Conservation (phyloP, 2,888 invertebrate genomes). For the Philereme transversata region DNA sequence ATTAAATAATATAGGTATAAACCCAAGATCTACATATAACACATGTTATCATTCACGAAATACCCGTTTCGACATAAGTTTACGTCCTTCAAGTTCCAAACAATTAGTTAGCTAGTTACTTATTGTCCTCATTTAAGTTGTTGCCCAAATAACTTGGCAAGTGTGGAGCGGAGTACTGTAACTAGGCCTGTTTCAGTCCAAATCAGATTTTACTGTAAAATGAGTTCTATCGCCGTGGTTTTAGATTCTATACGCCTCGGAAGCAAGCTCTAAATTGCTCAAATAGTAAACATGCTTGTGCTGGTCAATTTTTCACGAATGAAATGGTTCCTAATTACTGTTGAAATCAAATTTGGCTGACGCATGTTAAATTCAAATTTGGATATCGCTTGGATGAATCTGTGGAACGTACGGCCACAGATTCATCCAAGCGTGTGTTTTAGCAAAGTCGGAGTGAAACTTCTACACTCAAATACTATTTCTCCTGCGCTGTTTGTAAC, state of each 20-base stretch:
- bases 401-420: too few relatives aligned
- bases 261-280: neutral
- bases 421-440: too few relatives aligned
- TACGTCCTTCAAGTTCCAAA: conserved; percentile 47
- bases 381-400: too few relatives aligned
- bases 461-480: conserved; percentile 9
- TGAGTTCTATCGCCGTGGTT: conserved; percentile 6
- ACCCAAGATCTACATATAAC: conserved; percentile 28
- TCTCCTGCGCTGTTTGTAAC: conserved; percentile 35
- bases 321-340: too few relatives aligned
- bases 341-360: too few relatives aligned
- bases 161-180: conserved; percentile 45
- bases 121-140: conserved; percentile 59
- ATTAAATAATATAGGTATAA: neutral
- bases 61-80: conserved; percentile 42
- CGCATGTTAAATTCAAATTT: too few relatives aligned
- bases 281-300: too few relatives aligned
- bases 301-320: too few relatives aligned
- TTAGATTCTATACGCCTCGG: conserved; percentile 1
- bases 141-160: conserved; percentile 50
- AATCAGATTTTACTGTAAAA: conserved; percentile 7
- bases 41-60: conserved; percentile 36
- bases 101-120: conserved; percentile 55
- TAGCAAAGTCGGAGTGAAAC: conserved; percentile 1
- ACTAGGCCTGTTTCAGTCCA: conserved; percentile 7